Percentiles rank a stretch among this genome's conserved stretches.
Conservation (phyloP, 2,888 invertebrate genomes). For the Ecliptopera silaceata region DNA sequence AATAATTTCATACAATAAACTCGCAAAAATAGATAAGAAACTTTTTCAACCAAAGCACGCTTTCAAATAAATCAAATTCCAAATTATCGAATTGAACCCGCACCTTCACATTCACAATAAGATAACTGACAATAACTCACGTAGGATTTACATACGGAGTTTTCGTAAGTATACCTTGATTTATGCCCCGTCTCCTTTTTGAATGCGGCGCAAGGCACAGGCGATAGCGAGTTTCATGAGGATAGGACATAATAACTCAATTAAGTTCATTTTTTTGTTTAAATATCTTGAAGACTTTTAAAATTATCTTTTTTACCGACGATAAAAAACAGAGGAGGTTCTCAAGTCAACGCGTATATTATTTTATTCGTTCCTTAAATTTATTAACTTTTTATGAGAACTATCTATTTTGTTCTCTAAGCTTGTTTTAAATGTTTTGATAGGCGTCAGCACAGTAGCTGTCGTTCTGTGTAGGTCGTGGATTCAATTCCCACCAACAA, state of each 20-base stretch:
- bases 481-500: too few relatives aligned
- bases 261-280: too few relatives aligned
- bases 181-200: conserved; percentile 27
- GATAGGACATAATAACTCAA: neutral
- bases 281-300: too few relatives aligned
- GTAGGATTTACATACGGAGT: conserved; percentile 29
- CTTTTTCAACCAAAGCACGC: conserved; percentile 10
- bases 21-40: conserved; percentile 6
- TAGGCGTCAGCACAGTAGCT: too few relatives aligned
- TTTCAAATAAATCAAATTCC: conserved; percentile 30
- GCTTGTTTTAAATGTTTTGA: too few relatives aligned
- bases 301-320: too few relatives aligned
- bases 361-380: too few relatives aligned
- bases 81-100: conserved; percentile 28
- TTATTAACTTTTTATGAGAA: too few relatives aligned
- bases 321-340: too few relatives aligned
- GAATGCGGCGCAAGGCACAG: conserved; percentile 1
- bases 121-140: conserved; percentile 32
- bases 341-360: too few relatives aligned
- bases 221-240: conserved; percentile 5
- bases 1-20: neutral
- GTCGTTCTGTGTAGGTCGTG: too few relatives aligned
- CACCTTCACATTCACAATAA: conserved; percentile 25
- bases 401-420: too few relatives aligned
- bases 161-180: conserved; percentile 29